A percentile compares a stretch with the other conserved stretches of the same genome.
Evolutionary conservation across 2,113 vertebrate species (phyloP).

Genomic region (Macroglossus sobrinus): DNA sequence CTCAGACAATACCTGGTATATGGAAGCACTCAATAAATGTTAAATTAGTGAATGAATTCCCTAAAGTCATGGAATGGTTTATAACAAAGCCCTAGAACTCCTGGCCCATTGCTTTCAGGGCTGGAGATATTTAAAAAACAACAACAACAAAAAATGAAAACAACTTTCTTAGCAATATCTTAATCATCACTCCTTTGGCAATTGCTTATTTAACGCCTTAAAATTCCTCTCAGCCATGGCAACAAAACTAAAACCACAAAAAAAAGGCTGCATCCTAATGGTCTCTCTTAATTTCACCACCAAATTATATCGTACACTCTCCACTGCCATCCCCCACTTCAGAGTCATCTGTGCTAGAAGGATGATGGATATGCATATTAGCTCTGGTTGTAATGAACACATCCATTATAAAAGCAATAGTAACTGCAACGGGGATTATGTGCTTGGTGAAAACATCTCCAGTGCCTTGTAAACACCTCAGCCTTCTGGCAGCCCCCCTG

Average conservation of each 20-base stretch:
- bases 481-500: slow-evolving; percentile 79
- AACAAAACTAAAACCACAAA: slow-evolving; percentile 52
- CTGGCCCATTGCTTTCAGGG: not conserved
- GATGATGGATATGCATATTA: slow-evolving; percentile 80
- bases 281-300: not conserved
- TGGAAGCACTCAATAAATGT: not conserved
- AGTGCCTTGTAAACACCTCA: slow-evolving; percentile 85
- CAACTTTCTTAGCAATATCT: slow-evolving; percentile 23
- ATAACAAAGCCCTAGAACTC: not conserved
- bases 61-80: not conserved
- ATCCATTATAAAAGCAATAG: slow-evolving; percentile 82
- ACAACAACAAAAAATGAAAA: not conserved
- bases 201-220: slow-evolving; percentile 75
- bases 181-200: slow-evolving; percentile 61
- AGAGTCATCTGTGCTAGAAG: slow-evolving; percentile 52
- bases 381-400: slow-evolving; percentile 82
- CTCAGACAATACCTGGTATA: not conserved
- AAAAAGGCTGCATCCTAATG: slow-evolving; percentile 62
- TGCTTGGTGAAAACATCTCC: slow-evolving; percentile 79
- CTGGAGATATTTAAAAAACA: not conserved
- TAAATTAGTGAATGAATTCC: not conserved
- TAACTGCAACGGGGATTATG: slow-evolving; percentile 75
- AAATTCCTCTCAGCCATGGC: slow-evolving; percentile 65
- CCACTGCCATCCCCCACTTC: slow-evolving; percentile 20
- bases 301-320: not conserved